These are phyloP conservation scores for Cotesia chilonis DNA, from an alignment of 1,140 invertebrate species.

Conservation along the genomic window DNA sequence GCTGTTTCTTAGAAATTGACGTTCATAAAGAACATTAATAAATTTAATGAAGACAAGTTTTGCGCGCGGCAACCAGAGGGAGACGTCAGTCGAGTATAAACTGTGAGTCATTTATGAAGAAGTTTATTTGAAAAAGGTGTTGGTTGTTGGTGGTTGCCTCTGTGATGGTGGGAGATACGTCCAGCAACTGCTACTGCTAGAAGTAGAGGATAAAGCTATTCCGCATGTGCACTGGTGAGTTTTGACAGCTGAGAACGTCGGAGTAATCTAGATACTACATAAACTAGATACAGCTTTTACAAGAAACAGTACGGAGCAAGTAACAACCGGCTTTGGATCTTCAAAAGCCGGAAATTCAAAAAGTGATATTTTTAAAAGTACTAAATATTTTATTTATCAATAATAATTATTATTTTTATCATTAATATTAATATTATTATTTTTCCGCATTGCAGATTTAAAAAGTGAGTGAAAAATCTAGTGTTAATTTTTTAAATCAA, in stretches of 20 bases:
- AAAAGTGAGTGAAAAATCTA: not conserved
- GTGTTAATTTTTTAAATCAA: not conserved
- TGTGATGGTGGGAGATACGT: no score
- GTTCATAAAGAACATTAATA: no score
- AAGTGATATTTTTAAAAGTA: not conserved
- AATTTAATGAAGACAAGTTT: not conserved
- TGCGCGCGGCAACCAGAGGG: not conserved
- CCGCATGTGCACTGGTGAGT: slow-evolving; percentile 37
- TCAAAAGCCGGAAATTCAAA: not conserved
- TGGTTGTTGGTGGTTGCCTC: no score
- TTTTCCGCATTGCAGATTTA: no score
- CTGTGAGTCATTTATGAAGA: not conserved
- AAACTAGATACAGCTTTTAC: slow-evolving; percentile 1
- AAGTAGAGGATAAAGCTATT: not conserved
- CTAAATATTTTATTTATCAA: not conserved
- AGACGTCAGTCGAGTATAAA: not conserved
- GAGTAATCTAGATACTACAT: slow-evolving; percentile 5
- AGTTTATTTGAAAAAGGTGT: not conserved
- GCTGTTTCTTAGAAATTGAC: no score
- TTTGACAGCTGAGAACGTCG: slow-evolving; percentile 39
- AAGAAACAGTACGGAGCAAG: not conserved
- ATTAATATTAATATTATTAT: no score
- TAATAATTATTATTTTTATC: not conserved
- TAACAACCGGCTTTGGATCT: not conserved
- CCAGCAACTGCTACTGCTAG: not conserved